A percentile compares a stretch with the other conserved stretches of the same genome.
phyloP scores from a whole-genome alignment of 2,888 invertebrate species.

The Scaptomyza flava region DNA sequence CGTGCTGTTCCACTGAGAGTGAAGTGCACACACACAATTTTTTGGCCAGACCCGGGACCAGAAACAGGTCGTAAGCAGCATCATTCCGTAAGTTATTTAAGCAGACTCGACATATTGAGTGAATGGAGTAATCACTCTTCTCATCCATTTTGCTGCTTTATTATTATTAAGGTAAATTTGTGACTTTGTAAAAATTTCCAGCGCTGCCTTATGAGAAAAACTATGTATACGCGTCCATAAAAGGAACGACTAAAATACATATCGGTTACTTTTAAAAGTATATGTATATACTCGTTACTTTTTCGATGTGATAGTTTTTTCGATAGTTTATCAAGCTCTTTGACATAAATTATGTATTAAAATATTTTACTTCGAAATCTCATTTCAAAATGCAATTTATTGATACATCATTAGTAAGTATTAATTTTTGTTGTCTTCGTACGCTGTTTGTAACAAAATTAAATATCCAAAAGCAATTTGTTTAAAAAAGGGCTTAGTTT shows the following conservation, averaged over 20 bases:
- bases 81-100: conserved; percentile 69
- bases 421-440: not conserved
- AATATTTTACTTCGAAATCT: not conserved
- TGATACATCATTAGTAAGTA: too few species aligned
- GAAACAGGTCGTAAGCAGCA: conserved; percentile 71
- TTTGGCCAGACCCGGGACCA: conserved; percentile 77
- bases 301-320: not conserved
- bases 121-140: conserved; percentile 60
- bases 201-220: conserved; percentile 54
- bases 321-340: conserved; percentile 12
- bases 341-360: not conserved
- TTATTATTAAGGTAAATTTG: conserved; percentile 21
- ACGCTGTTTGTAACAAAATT: not conserved
- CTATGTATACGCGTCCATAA: conserved; percentile 64
- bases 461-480: not conserved
- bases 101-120: conserved; percentile 81
- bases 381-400: not conserved
- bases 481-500: not conserved
- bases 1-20: conserved; percentile 77
- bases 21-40: conserved; percentile 81
- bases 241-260: conserved; percentile 42
- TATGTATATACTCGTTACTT: conserved; percentile 15
- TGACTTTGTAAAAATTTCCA: conserved; percentile 33
- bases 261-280: conserved; percentile 49
- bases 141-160: conserved; percentile 55